These are phyloP conservation scores for Ctenopoma multispine DNA, from an alignment of 2,797 vertebrate species.

Conservation along the genomic window DNA sequence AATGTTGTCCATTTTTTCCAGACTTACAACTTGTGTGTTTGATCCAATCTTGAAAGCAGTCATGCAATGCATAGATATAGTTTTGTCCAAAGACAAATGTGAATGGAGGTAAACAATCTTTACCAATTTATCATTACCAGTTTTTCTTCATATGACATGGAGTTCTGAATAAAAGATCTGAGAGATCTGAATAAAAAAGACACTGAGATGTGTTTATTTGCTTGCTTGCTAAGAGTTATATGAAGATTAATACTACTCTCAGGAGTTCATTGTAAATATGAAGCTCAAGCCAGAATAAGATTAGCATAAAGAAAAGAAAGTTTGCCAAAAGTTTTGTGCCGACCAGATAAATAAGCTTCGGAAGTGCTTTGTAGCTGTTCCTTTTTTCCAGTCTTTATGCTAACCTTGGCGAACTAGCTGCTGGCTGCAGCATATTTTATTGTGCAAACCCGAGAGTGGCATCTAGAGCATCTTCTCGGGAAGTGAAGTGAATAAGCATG, in stretches of 20 bases:
- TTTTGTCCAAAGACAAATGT: conserved; percentile 9
- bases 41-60: conserved; percentile 17
- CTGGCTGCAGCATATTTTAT: not conserved
- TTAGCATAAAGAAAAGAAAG: conserved; percentile 5
- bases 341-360: not conserved
- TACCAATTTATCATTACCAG: not conserved
- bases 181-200: not conserved
- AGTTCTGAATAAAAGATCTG: no score
- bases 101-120: not conserved
- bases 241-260: not conserved
- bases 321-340: not conserved
- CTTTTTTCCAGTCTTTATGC: not conserved
- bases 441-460: not conserved
- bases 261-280: not conserved
- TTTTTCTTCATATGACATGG: no score
- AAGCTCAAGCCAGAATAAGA: not conserved
- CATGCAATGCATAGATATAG: conserved; percentile 37
- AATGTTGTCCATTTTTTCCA: not conserved
- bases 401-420: not conserved
- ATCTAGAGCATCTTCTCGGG: not conserved
- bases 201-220: not conserved
- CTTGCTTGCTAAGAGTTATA: not conserved
- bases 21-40: conserved; percentile 26
- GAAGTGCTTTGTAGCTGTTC: no score
- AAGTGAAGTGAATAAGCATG: not conserved